These are phyloP conservation scores for Teleogryllus occipitalis DNA, from an alignment of 1,140 invertebrate genomes.

Conservation along the genomic window DNA sequence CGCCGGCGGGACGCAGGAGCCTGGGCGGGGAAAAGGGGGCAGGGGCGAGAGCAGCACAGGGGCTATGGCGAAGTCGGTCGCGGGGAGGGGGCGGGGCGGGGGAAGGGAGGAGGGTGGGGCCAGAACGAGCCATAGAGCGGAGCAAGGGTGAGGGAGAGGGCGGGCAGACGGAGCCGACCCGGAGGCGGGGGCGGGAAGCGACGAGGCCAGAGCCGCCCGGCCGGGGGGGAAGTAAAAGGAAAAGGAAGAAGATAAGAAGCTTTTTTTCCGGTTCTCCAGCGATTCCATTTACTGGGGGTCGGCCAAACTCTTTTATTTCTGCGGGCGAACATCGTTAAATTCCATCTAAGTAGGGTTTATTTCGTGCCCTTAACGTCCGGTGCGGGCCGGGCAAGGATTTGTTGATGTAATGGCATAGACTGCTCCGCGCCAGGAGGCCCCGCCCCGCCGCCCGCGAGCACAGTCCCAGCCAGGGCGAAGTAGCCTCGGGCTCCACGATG, in stretches of 20 bases:
- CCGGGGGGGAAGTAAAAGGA: conserved; percentile 9
- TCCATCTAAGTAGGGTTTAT: conserved; percentile 27
- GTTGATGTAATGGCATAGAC: conserved; percentile 22
- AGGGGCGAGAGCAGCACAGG: no score
- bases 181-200: not conserved
- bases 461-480: not conserved
- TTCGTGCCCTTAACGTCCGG: conserved; percentile 23
- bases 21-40: no score
- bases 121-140: not conserved
- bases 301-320: conserved; percentile 27
- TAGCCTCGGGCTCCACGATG: not conserved
- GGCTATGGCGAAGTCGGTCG: not conserved
- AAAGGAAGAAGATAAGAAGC: conserved; percentile 26
- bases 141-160: no score
- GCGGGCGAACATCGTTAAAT: conserved; percentile 26
- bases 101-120: not conserved
- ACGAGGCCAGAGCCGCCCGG: not conserved
- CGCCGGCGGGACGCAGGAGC: no score
- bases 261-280: conserved; percentile 26
- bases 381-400: conserved; percentile 18
- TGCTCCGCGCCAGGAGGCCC: not conserved
- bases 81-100: no score
- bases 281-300: conserved; percentile 27
- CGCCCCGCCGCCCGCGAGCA: not conserved
- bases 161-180: not conserved